phyloP scores from a whole-genome alignment of 2,888 invertebrate genomes.

The Polydesmus complanatus region DNA sequence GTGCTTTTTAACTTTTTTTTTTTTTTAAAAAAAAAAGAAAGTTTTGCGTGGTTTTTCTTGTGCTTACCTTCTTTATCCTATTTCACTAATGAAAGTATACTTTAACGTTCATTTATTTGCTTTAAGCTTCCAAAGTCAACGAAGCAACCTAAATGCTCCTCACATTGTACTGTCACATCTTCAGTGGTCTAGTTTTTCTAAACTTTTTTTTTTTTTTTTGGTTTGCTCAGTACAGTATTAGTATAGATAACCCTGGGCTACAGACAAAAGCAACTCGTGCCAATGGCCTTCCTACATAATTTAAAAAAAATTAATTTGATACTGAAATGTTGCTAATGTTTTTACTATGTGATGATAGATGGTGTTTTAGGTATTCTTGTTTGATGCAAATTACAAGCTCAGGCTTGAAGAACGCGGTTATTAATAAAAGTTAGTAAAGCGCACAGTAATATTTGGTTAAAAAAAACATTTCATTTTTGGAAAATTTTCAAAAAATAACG shows the following conservation, averaged over 20 bases:
- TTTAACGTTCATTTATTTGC: neutral
- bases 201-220: neutral
- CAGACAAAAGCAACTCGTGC: neutral
- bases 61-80: neutral
- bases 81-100: neutral
- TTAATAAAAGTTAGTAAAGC: too few relatives aligned
- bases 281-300: neutral
- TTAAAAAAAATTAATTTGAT: neutral
- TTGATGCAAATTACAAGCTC: too few relatives aligned
- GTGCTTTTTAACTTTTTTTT: neutral
- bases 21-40: neutral
- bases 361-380: too few relatives aligned
- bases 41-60: neutral
- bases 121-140: neutral
- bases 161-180: neutral
- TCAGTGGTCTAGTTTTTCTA: neutral
- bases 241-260: neutral
- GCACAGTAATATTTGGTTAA: neutral
- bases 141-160: too few relatives aligned
- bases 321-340: neutral
- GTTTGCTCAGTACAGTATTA: neutral
- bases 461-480: neutral
- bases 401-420: too few relatives aligned
- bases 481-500: too few relatives aligned
- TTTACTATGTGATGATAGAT: neutral